A percentile compares a stretch with the other conserved stretches of the same genome.
phyloP scores from a whole-genome alignment of 2,888 invertebrate genomes.

The Metacarcinus magister region DNA sequence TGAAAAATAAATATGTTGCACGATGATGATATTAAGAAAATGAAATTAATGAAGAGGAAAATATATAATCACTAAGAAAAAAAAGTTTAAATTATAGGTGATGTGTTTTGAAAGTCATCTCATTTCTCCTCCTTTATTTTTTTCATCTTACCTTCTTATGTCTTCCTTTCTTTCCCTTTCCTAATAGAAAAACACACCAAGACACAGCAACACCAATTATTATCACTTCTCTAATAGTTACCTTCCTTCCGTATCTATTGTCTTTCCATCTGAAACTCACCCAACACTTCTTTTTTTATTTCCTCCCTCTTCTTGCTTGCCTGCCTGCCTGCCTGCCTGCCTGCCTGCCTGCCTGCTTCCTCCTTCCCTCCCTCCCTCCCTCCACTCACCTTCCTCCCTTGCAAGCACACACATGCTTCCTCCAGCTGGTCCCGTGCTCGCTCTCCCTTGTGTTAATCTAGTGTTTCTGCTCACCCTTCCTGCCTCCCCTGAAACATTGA shows the following conservation, averaged over 20 bases:
- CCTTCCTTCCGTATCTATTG: too few species aligned
- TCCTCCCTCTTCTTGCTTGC: not conserved
- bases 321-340: too few species aligned
- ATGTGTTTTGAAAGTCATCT: too few species aligned
- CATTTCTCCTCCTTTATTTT: not conserved
- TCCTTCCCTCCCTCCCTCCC: not conserved
- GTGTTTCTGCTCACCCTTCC: constrained; percentile 41
- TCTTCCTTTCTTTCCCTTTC: not conserved
- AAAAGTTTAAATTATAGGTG: too few species aligned
- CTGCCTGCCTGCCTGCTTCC: too few species aligned
- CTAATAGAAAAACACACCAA: not conserved
- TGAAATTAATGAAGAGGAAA: not conserved
- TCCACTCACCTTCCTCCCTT: not conserved
- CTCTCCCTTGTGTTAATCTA: constrained; percentile 29
- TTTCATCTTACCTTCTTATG: not conserved
- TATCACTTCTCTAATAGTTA: too few species aligned
- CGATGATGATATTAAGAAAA: too few species aligned
- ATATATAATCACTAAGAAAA: too few species aligned
- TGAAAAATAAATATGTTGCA: not conserved
- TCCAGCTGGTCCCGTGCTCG: not conserved
- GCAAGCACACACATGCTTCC: not conserved
- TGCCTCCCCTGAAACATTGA: constrained; percentile 41
- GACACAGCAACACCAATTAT: too few species aligned
- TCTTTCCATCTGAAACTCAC: too few species aligned
- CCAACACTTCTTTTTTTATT: not conserved